Evolutionary conservation across 2,113 vertebrate species (phyloP).

Genomic region (Malurus elegans): DNA sequence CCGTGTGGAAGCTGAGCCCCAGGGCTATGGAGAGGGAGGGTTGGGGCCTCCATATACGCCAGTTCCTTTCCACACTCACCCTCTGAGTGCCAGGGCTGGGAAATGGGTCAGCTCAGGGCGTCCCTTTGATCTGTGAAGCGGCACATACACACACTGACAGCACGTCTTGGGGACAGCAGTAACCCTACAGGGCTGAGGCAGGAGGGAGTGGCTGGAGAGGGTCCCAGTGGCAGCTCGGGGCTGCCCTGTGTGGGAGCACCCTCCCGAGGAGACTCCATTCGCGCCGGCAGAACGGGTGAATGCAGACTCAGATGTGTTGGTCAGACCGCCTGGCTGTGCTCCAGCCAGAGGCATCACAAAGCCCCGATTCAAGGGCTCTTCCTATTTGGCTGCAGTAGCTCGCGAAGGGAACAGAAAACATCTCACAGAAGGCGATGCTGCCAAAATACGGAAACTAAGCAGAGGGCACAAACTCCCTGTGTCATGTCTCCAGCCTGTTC

Average conservation of each 20-base stretch:
- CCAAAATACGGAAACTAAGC: slow-evolving; percentile 57
- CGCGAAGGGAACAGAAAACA: slow-evolving; percentile 57
- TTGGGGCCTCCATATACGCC: rapidly evolving
- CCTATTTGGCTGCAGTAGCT: slow-evolving; percentile 48
- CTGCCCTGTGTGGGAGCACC: background rate
- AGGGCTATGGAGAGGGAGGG: background rate
- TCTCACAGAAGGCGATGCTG: slow-evolving; percentile 47
- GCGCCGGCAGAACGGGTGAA: background rate
- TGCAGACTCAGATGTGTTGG: slow-evolving; percentile 40
- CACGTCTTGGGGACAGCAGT: rapidly evolving
- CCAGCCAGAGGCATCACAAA: slow-evolving; percentile 62
- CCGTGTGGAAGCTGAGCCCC: background rate
- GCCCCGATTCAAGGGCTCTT: slow-evolving; percentile 48
- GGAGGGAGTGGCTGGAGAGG: background rate
- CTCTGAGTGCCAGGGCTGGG: background rate
- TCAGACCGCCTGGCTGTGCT: slow-evolving; percentile 25
- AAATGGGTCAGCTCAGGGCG: background rate
- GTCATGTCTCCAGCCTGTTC: slow-evolving; percentile 18
- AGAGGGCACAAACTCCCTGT: slow-evolving; percentile 52
- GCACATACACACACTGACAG: background rate
- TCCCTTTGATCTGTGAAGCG: background rate
- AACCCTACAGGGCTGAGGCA: rapidly evolving
- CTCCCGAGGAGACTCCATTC: background rate
- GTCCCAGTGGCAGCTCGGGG: background rate
- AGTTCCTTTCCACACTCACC: background rate